Evolutionary conservation across 2,888 invertebrate species (phyloP), one percentile per base, ranked within the genome.

Genomic region (Sisyra nigra): DNA sequence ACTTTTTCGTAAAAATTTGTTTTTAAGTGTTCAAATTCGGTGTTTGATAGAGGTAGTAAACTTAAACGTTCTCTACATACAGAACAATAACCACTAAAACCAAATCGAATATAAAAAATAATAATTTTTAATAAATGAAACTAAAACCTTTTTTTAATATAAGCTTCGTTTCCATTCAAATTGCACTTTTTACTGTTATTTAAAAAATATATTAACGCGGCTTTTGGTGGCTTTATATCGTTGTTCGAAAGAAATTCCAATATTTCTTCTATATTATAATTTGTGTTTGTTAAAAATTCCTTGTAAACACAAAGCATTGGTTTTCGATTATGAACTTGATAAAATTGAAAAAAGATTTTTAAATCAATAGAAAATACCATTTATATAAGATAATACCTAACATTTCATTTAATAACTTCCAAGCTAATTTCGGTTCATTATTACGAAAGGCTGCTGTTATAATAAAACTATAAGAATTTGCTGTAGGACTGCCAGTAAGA

Each of bases 11-110:
- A 64, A 46, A 88, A 69, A 44, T 66, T 65, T n/a, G 65, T 50
- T 45, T 74, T 72, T 29, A 92, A 59, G 19, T 56, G 51, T 0
- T 62, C 48, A 57, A 83, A 88, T 54, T 87, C 81, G 15, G 69
- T 61, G 13, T 68, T 53, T 1, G 67, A 65, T 31, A 87, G 53
- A 30, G 63, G 56, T 35, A 74, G 60, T 42, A 62, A 56, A 9
- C 67, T 54, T 48, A 88, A 59, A 19, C 54, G 54, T 15, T 63
- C 53, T 1, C 62, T 58, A 55, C 87, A 87, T 18, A 55, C 55
- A 1, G 48, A 50, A 56, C 87, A 87, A 37, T 63, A 55, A 3
- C 81, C 82, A 49, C 74, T 74, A 51, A 48, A 64, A 62, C 49
- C 15, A 62, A 64, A 33, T 62, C 61, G 18, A 34, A 7, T 30